phyloP scores from a whole-genome alignment of 2,113 vertebrate genomes.

The Rhea pennata region DNA sequence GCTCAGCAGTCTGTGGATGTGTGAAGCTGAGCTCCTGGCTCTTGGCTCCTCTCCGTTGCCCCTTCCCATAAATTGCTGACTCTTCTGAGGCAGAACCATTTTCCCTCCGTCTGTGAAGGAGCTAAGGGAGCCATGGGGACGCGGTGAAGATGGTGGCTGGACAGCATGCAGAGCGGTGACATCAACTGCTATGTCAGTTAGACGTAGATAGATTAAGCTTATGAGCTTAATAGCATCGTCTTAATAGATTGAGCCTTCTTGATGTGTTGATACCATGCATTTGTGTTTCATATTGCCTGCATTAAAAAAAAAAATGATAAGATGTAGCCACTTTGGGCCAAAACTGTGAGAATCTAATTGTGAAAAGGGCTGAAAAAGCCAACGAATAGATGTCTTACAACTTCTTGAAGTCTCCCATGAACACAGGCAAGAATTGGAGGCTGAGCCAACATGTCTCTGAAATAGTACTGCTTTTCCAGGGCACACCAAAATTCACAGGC shows the following conservation, averaged over 20 bases:
- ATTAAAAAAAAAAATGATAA: not conserved
- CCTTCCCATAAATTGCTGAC: not conserved
- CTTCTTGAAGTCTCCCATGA: slow-evolving; percentile 26
- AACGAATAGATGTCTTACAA: not conserved
- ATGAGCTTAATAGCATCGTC: too few relatives aligned
- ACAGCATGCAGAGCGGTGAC: not conserved
- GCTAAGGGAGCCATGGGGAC: not conserved
- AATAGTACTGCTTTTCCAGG: not conserved
- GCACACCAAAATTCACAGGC: not conserved
- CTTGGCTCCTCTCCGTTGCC: not conserved
- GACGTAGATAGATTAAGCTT: too few relatives aligned
- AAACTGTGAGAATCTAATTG: slow-evolving; percentile 26
- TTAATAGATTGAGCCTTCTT: not conserved
- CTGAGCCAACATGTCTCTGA: not conserved
- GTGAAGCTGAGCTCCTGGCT: not conserved
- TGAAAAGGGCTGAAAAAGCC: slow-evolving; percentile 19
- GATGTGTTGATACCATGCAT: not conserved
- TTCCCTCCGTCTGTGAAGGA: not conserved
- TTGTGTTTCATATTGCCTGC: slow-evolving; percentile 2
- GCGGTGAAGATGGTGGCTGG: not conserved
- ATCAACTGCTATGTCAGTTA: not conserved
- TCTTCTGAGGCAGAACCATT: not conserved
- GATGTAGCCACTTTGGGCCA: not conserved
- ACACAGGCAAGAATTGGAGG: slow-evolving; percentile 23
- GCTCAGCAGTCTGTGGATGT: not conserved